A percentile compares a stretch with the other conserved stretches of the same genome.
Conservation (phyloP, 1,140 invertebrate species). For the Heterodera carotae region DNA sequence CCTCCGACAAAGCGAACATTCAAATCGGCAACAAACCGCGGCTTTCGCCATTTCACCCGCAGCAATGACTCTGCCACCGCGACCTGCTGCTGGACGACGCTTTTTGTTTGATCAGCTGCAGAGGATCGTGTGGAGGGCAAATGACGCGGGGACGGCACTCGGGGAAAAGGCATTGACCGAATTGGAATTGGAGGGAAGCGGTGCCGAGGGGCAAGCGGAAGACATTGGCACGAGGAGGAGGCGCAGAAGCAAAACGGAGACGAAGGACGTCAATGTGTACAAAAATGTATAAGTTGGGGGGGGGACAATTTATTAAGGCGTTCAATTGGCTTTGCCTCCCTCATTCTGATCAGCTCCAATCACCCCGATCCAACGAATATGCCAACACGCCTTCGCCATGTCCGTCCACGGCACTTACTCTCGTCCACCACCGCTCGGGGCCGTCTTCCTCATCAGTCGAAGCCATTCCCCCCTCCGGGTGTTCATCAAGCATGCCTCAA, state of each 20-base stretch:
- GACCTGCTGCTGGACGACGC: slow-evolving; percentile 1
- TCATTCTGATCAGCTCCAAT: neutral
- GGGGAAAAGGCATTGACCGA: neutral
- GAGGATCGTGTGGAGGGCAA: neutral
- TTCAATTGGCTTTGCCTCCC: too few species aligned
- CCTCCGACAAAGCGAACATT: neutral
- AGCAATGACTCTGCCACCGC: neutral
- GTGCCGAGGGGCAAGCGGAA: neutral
- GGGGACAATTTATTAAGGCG: neutral
- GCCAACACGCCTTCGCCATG: slow-evolving; percentile 7
- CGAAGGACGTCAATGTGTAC: neutral
- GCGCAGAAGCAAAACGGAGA: neutral
- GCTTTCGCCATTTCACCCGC: neutral
- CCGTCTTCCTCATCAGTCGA: slow-evolving; percentile 9
- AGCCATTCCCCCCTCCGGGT: slow-evolving; percentile 4
- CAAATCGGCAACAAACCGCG: slow-evolving; percentile 9
- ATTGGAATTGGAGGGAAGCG: neutral
- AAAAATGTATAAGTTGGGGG: neutral
- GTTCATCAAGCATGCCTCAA: neutral
- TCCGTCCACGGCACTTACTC: neutral
- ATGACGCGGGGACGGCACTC: neutral
- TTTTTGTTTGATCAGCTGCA: neutral
- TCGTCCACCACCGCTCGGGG: neutral
- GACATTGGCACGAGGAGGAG: neutral
- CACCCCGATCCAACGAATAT: neutral